phyloP scores from a whole-genome alignment of 2,888 invertebrate genomes.

The Abrostola tripartita region DNA sequence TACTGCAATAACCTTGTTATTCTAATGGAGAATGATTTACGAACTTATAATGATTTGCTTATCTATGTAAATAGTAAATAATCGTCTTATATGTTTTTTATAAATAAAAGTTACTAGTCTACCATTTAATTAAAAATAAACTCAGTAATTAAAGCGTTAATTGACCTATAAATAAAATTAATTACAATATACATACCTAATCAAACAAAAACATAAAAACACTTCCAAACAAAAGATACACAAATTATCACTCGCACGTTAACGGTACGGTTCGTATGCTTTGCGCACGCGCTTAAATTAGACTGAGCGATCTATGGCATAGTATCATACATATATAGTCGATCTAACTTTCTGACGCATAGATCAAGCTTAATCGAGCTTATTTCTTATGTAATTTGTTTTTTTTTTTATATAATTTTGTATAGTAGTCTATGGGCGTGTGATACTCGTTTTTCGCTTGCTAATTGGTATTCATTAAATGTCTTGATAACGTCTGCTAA shows the following conservation, averaged over 20 bases:
- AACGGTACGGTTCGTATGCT: conserved; percentile 26
- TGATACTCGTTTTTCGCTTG: not conserved
- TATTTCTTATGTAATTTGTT: conserved; percentile 3
- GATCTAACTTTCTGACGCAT: conserved; percentile 44
- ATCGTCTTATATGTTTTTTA: no score
- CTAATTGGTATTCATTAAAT: conserved; percentile 4
- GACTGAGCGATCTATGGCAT: conserved; percentile 38
- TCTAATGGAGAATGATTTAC: no score
- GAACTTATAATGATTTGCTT: no score
- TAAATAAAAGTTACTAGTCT: not conserved
- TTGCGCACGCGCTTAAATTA: conserved; percentile 44
- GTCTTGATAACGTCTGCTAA: not conserved
- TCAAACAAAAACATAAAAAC: conserved; percentile 34
- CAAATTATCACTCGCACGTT: conserved; percentile 32
- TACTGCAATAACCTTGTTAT: not conserved
- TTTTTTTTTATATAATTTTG: not conserved
- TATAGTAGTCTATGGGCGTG: not conserved
- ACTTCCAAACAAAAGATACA: conserved; percentile 34
- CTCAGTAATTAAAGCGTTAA: not conserved
- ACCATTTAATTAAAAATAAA: not conserved
- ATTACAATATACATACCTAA: conserved; percentile 27
- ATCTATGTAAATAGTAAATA: no score
- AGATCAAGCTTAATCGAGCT: conserved; percentile 12
- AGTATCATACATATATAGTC: conserved; percentile 46
- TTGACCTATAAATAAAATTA: not conserved